These are phyloP conservation scores for Pelobates cultripes DNA, from an alignment of 2,797 vertebrate species.

Conservation along the genomic window DNA sequence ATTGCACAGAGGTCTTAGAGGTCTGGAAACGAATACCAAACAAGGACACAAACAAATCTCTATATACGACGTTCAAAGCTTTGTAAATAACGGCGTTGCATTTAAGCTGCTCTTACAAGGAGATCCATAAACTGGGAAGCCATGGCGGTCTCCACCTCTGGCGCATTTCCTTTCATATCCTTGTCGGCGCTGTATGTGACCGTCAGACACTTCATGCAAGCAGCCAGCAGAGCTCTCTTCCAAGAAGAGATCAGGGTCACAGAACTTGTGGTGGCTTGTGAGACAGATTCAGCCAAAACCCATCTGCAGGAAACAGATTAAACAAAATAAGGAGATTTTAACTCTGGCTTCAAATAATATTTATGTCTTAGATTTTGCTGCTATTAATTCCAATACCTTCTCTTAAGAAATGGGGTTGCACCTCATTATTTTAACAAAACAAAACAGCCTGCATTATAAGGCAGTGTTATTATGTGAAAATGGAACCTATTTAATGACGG, in stretches of 20 bases:
- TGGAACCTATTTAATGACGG: too few species aligned
- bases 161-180: conserved; percentile 55
- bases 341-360: too few species aligned
- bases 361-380: too few species aligned
- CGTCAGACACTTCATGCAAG: conserved; percentile 79
- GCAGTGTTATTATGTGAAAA: too few species aligned
- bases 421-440: too few species aligned
- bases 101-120: conserved; percentile 69
- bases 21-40: too few species aligned
- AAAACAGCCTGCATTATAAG: too few species aligned
- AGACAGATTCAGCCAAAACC: conserved; percentile 81
- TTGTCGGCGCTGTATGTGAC: conserved; percentile 70
- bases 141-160: conserved; percentile 73
- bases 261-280: conserved; percentile 67
- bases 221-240: conserved; percentile 74
- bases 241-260: conserved; percentile 73
- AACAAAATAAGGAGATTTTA: background rate
- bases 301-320: conserved; percentile 74
- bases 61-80: too few species aligned
- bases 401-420: too few species aligned
- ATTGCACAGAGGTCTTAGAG: too few species aligned
- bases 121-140: conserved; percentile 76
- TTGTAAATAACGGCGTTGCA: background rate
- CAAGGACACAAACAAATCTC: too few species aligned
- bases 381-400: too few species aligned